Evolutionary conservation across 2,888 invertebrate genomes (phyloP), one percentile per base, ranked within the genome.

Genomic region (Apodemia hepburni): DNA sequence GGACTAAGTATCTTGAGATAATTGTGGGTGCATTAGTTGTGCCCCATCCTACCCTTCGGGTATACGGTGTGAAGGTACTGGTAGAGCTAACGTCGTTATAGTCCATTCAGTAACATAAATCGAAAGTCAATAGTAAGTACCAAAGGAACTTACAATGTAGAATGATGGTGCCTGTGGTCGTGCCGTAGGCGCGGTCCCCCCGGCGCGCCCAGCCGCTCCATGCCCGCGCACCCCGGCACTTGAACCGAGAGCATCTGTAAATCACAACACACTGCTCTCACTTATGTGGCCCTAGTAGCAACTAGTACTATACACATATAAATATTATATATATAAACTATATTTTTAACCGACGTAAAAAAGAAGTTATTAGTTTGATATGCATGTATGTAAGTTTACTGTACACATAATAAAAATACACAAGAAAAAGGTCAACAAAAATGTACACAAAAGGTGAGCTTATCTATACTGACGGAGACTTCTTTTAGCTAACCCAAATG

Each of bases 161-260:
- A 81, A 81, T 90, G 89, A 80, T 89, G 90, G 75, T 89, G 89
- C 73, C 89, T 86, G 87, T 88, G 90, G 74, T 90, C 91, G 87
- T 92, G 92, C 82, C 90, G 91, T 77, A 87, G 93, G 90, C 93
- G 93, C 89, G 92, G 90, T 82, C 92, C 92, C 87, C 88, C 92
- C 84, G 88, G 87, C 87, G 89, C 92, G 83, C 92, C 92, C 87
- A 93, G 93, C 93, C 93, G 93, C 93, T 93, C 94, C 94, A 94
- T 94, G 92, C 93, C 93, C 93, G 94, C 94, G 92, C 93, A 94
- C 93, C 94, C 94, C 93, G 94, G 93, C 87, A 93, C 93, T 93
- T 94, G 94, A 88, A 94, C 94, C 93, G 94, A 94, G 93, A 94
- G 94, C 94, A 94, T 94, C 94, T 94, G 92, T 77, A 93, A 92